phyloP scores from a whole-genome alignment of 2,888 invertebrate species.

The Platerodrilus igneus region DNA sequence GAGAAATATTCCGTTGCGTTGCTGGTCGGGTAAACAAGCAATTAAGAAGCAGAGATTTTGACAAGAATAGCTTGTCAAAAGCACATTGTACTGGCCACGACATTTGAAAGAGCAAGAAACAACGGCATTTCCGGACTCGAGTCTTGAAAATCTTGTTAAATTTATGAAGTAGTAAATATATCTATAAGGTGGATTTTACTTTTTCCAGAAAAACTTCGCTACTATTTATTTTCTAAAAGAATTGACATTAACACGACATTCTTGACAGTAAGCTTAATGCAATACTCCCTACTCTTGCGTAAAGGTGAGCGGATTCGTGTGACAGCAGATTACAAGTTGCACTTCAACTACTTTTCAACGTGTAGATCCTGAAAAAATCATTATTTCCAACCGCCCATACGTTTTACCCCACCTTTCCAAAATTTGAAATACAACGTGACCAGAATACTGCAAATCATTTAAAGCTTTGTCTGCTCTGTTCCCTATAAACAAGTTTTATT shows the following conservation, averaged over 20 bases:
- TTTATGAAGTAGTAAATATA: slow-evolving; percentile 39
- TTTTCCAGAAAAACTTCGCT: slow-evolving; percentile 15
- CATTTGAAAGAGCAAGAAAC: slow-evolving; percentile 35
- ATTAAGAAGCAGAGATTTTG: slow-evolving; percentile 41
- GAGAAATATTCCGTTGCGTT: slow-evolving; percentile 34
- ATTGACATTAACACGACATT: slow-evolving; percentile 11
- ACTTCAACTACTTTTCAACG: slow-evolving; percentile 37
- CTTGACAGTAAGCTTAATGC: slow-evolving; percentile 23
- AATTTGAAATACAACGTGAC: no score
- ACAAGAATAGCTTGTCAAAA: slow-evolving; percentile 40
- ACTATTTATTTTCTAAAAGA: slow-evolving; percentile 13
- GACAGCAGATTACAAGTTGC: slow-evolving; percentile 24
- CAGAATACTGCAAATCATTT: slow-evolving; percentile 35
- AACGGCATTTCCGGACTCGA: slow-evolving; percentile 29
- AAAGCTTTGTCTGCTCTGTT: slow-evolving; percentile 22
- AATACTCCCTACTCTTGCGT: slow-evolving; percentile 18
- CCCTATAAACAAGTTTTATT: slow-evolving; percentile 31
- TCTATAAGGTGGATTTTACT: slow-evolving; percentile 28
- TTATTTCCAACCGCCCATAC: slow-evolving; percentile 45
- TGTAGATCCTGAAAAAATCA: no score
- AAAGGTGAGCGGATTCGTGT: slow-evolving; percentile 18
- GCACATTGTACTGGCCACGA: slow-evolving; percentile 38
- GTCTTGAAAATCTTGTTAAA: slow-evolving; percentile 31
- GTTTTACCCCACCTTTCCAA: no score
- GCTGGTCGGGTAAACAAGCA: slow-evolving; percentile 40